Evolutionary conservation across 2,113 vertebrate species (phyloP).

Genomic region (Anguilla rostrata): DNA sequence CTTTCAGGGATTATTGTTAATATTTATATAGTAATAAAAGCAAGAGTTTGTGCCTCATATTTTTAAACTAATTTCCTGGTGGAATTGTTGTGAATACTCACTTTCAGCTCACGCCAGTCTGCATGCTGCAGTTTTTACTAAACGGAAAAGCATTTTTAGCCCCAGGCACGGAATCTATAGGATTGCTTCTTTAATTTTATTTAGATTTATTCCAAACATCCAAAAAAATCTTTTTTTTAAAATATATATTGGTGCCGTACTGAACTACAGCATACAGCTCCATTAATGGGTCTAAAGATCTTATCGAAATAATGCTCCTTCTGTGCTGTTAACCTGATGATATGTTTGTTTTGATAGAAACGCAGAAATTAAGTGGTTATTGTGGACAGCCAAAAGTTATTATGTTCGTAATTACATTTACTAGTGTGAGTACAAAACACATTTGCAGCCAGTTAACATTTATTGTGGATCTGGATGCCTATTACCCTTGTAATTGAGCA

Average conservation of each 20-base stretch:
- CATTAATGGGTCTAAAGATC: not conserved
- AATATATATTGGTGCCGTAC: not conserved
- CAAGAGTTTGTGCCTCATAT: not conserved
- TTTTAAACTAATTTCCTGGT: not conserved
- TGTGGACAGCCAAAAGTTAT: not conserved
- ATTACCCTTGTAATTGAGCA: slow-evolving; percentile 6
- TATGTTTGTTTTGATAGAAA: not conserved
- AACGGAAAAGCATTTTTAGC: too few species aligned
- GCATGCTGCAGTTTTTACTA: not conserved
- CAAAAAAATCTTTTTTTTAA: too few species aligned
- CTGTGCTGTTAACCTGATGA: not conserved
- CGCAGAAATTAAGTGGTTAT: not conserved
- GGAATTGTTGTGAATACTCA: not conserved
- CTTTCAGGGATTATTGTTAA: not conserved
- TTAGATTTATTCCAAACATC: too few species aligned
- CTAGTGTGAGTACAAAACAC: not conserved
- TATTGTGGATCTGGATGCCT: not conserved
- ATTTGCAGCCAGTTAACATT: not conserved
- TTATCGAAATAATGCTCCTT: not conserved
- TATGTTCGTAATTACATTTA: not conserved
- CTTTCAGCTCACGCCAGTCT: not conserved
- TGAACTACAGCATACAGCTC: not conserved
- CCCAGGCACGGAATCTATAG: too few species aligned
- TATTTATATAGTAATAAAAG: too few species aligned
- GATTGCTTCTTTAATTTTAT: too few species aligned